Conservation (phyloP, 2,888 invertebrate genomes). For the Leptopilina drosophilae region DNA sequence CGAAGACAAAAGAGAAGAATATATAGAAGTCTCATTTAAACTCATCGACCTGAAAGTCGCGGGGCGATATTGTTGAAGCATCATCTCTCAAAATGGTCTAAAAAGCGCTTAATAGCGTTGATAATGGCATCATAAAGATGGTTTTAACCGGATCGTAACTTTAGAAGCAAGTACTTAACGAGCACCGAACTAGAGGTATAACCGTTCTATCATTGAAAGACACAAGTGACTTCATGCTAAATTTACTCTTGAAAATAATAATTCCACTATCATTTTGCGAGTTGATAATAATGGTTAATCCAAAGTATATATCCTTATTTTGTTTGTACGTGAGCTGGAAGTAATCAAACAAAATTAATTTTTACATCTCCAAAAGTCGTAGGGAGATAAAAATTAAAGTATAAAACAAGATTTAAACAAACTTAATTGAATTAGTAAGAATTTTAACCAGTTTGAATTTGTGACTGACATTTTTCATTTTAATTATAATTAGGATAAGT, state of each 20-base stretch:
- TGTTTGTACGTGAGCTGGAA: no score
- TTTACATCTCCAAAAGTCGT: not conserved
- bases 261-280: constrained; percentile 39
- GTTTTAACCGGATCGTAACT: constrained; percentile 55
- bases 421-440: no score
- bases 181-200: constrained; percentile 30
- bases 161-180: constrained; percentile 51
- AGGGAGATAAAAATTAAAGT: no score
- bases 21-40: constrained; percentile 2
- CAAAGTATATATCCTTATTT: not conserved
- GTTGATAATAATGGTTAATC: not conserved
- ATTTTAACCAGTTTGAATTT: no score
- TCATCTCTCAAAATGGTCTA: constrained; percentile 55
- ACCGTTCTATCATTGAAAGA: constrained; percentile 35
- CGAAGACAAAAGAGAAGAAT: constrained; percentile 22
- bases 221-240: constrained; percentile 31
- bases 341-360: no score
- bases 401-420: no score
- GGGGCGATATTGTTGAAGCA: constrained; percentile 42
- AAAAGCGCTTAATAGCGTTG: constrained; percentile 56
- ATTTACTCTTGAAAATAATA: constrained; percentile 19
- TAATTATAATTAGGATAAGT: no score
- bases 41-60: constrained; percentile 28
- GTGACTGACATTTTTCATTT: no score
- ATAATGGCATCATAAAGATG: constrained; percentile 59